A percentile compares a stretch with the other conserved stretches of the same genome.
Conservation (phyloP, 2,113 vertebrate species). For the Ovis canadensis region DNA sequence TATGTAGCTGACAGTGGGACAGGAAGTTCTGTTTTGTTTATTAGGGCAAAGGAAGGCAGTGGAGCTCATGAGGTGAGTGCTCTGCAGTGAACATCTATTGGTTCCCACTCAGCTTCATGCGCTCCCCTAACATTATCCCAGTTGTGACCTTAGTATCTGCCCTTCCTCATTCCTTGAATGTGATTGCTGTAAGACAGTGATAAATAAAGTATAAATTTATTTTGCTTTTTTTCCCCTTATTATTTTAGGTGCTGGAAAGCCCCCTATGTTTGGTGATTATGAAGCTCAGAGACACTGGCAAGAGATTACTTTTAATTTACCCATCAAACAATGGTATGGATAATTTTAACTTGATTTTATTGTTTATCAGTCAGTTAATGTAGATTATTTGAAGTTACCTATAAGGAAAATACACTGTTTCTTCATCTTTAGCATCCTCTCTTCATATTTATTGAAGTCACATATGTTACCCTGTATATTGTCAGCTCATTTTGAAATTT, state of each 20-base stretch:
- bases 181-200: neutral
- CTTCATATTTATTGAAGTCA: neutral
- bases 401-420: neutral
- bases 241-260: constrained; percentile 88
- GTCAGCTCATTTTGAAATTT: neutral
- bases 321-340: constrained; percentile 89
- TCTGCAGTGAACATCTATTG: neutral
- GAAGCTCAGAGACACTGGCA: constrained; percentile 99
- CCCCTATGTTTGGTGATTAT: constrained; percentile 97
- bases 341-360: constrained; percentile 18
- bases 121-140: neutral
- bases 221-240: neutral
- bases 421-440: neutral
- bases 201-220: neutral
- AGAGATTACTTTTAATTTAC: constrained; percentile 95
- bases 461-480: neutral
- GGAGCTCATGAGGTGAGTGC: neutral
- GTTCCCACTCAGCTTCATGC: no score
- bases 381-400: constrained; percentile 13
- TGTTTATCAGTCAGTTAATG: neutral
- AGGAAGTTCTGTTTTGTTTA: neutral
- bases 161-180: neutral
- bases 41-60: no score
- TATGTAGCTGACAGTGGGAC: neutral
- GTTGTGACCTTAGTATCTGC: neutral